Percentiles rank a stretch among this genome's conserved stretches.
phyloP scores from a whole-genome alignment of 1,140 invertebrate species.

The Whitmania pigra region DNA sequence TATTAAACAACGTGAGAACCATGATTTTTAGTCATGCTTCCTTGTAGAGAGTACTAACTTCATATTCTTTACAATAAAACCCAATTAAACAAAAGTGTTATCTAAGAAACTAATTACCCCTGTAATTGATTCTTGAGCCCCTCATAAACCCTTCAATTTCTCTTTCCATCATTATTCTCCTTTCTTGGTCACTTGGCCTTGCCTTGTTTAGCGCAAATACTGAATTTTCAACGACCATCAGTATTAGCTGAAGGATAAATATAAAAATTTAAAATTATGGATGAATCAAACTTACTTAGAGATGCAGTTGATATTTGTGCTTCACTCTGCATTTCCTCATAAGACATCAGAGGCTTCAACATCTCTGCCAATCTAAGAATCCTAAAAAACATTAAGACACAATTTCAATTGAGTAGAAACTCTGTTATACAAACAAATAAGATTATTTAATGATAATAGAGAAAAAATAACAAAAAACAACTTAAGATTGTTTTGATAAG shows the following conservation, averaged over 20 bases:
- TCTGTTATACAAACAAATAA: too few species aligned
- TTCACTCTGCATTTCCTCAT: too few species aligned
- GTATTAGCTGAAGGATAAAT: background rate
- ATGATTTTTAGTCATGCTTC: too few species aligned
- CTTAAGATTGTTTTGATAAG: too few species aligned
- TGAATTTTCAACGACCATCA: background rate
- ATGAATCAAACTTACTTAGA: background rate
- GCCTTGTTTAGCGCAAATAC: conserved; percentile 7
- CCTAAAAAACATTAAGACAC: conserved; percentile 41
- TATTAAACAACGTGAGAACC: too few species aligned
- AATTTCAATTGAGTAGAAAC: background rate
- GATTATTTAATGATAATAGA: too few species aligned
- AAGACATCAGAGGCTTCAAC: conserved; percentile 54
- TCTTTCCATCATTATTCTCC: background rate
- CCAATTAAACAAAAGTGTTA: background rate
- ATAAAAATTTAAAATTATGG: background rate
- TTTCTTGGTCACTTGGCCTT: background rate
- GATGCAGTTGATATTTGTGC: too few species aligned
- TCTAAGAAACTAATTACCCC: background rate
- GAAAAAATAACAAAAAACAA: too few species aligned
- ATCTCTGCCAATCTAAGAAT: conserved; percentile 72
- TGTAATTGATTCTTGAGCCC: background rate
- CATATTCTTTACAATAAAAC: background rate
- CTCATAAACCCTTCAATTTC: conserved; percentile 1
- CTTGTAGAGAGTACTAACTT: too few species aligned